Conservation (phyloP, 2,113 vertebrate species). For the Calonectris borealis region DNA sequence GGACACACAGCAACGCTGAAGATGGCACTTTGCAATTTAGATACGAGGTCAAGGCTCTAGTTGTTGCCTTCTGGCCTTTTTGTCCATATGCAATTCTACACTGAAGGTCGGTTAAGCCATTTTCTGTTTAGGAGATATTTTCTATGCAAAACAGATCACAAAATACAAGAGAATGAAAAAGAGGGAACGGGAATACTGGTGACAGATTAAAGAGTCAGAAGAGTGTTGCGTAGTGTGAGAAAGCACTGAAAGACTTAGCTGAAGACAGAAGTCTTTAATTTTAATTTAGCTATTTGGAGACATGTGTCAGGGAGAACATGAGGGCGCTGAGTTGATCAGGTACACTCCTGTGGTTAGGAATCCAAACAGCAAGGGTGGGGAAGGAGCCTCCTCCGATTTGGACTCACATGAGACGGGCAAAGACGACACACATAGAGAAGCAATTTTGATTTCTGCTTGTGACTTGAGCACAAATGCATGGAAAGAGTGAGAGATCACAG, state of each 20-base stretch:
- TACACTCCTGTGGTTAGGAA: neutral
- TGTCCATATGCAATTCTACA: neutral
- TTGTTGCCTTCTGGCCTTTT: neutral
- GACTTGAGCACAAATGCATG: neutral
- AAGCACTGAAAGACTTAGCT: neutral
- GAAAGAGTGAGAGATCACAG: neutral
- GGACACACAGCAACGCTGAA: neutral
- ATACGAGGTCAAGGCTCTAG: neutral
- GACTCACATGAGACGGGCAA: neutral
- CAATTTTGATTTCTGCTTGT: neutral
- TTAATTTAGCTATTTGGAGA: neutral
- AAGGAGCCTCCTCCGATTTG: neutral
- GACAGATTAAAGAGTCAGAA: neutral
- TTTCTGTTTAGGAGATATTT: neutral
- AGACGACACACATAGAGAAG: neutral
- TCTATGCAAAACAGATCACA: neutral
- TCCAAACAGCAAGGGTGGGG: rapidly evolving
- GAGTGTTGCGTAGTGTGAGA: neutral
- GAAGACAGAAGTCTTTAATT: slow-evolving; percentile 3
- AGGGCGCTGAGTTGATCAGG: neutral
- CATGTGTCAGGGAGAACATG: neutral
- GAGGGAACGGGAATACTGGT: neutral
- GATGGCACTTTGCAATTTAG: neutral
- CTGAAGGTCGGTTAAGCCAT: neutral
- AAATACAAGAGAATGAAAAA: neutral